Evolutionary conservation across 2,113 vertebrate genomes (phyloP).

Genomic region (Solea solea): DNA sequence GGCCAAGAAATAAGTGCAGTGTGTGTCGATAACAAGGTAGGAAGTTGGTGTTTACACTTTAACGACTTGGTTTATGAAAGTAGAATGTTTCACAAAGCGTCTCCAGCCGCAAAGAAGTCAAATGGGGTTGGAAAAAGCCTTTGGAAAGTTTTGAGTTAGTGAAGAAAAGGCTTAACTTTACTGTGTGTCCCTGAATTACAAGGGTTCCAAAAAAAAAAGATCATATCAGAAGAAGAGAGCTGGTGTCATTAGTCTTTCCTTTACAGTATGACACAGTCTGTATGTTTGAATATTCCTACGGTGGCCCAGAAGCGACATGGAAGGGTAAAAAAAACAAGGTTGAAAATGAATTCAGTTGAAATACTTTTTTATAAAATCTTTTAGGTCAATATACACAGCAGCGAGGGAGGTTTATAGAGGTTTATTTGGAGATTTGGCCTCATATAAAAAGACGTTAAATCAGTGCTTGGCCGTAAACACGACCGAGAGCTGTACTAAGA

Average conservation of each 20-base stretch:
- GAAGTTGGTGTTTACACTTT: conserved; percentile 42
- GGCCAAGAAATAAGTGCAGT: conserved; percentile 16
- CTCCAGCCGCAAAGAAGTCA: conserved; percentile 53
- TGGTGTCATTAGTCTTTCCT: conserved; percentile 11
- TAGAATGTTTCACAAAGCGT: conserved; percentile 46
- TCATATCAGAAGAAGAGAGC: conserved; percentile 39
- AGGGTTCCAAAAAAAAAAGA: too few species aligned
- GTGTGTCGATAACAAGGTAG: conserved; percentile 27
- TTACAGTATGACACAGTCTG: background rate
- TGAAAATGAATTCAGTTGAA: too few species aligned
- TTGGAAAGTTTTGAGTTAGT: conserved; percentile 36
- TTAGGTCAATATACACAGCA: too few species aligned
- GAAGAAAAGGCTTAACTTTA: conserved; percentile 22
- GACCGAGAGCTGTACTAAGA: too few species aligned
- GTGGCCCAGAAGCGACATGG: too few species aligned
- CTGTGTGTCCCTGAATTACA: conserved; percentile 31
- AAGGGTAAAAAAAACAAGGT: too few species aligned
- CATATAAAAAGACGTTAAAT: too few species aligned
- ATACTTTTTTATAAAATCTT: too few species aligned
- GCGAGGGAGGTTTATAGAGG: too few species aligned
- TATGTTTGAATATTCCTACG: conserved; percentile 8
- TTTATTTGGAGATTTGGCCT: too few species aligned
- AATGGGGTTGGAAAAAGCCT: conserved; percentile 35
- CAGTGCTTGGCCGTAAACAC: too few species aligned
- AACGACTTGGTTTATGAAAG: conserved; percentile 35